Base-by-base conservation (phyloP, 2,113 vertebrate species). In the Cebus imitator region DNA sequence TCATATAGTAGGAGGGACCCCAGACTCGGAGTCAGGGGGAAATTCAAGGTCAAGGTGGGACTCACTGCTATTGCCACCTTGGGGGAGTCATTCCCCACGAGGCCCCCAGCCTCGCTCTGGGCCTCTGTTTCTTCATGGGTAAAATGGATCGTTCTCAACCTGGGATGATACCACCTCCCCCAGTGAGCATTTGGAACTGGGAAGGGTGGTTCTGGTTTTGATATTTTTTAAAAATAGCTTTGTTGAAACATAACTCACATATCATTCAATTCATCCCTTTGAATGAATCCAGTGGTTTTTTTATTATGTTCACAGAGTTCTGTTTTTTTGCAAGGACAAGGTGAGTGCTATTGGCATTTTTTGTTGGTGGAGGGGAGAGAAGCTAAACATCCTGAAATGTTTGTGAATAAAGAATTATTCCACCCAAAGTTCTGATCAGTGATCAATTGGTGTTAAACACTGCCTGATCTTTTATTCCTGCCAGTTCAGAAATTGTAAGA, bases 401-500 rank as follows among this genome's bases (percentile, higher is more conserved):
- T 57, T 92, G 25, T 86, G 79, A 89, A 78, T 80, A 61, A 32
- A 66, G n/a, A 35, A 78, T 76, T 13, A 4, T 91, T 16, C 68
- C 43, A 45, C 35, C 61, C 93, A 50, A 35, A 40, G 83, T 81
- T 89, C 93, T 12, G 2, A 43, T 66, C 57, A 52, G 50, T 61
- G 2, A 43, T 66, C 64, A 52, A n/a, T 61, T 8, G 5, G 43
- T 18, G 52, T 73, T 76, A 93, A 87, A 95, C 35, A 23, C 84
- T 40, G 27, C 13, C 2, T 14, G 48, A 80, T 57, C 78, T 55
- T 68, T 75, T 43, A 2, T 84, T 96, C 70, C 52, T 93, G 70
- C 79, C 72, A 86, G 58, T 88, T 90, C 81, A 90, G 90, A 95
- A 92, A 79, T 85, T 50, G 94, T 72, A 87, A 48, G 83, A 25